Percentiles rank a stretch among this genome's conserved stretches.
Conservation (phyloP, 2,888 invertebrate species). For the Drosophila melanocephala region DNA sequence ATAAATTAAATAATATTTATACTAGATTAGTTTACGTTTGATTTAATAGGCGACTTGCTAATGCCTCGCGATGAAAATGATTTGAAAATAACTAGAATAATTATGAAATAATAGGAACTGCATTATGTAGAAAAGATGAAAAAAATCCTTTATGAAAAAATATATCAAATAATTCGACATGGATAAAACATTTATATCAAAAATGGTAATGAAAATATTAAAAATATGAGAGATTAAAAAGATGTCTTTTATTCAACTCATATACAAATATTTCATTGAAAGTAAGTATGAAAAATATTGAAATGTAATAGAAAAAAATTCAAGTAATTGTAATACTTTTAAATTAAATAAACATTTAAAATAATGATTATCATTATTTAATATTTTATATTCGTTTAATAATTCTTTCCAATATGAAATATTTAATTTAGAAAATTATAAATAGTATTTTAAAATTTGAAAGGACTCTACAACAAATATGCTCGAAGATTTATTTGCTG, state of each 20-base stretch:
- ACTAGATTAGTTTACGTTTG: constrained; percentile 20
- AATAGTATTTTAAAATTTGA: not conserved
- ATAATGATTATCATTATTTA: not conserved
- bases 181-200: not conserved
- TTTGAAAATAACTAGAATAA: no score
- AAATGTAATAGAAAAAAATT: not conserved
- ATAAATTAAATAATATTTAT: constrained; percentile 32
- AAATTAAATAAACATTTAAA: not conserved
- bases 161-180: not conserved
- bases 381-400: not conserved
- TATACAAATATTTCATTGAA: not conserved
- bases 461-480: not conserved
- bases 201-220: not conserved
- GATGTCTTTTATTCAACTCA: not conserved
- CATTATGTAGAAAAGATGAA: not conserved
- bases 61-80: constrained; percentile 9
- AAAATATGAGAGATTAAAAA: not conserved
- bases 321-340: no score
- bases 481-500: constrained; percentile 2
- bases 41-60: no score
- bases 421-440: not conserved
- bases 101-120: not conserved
- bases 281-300: not conserved
- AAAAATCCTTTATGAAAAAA: not conserved
- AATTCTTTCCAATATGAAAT: not conserved